Base-by-base conservation (phyloP, 2,113 vertebrate genomes). In the Chloebia gouldiae region DNA sequence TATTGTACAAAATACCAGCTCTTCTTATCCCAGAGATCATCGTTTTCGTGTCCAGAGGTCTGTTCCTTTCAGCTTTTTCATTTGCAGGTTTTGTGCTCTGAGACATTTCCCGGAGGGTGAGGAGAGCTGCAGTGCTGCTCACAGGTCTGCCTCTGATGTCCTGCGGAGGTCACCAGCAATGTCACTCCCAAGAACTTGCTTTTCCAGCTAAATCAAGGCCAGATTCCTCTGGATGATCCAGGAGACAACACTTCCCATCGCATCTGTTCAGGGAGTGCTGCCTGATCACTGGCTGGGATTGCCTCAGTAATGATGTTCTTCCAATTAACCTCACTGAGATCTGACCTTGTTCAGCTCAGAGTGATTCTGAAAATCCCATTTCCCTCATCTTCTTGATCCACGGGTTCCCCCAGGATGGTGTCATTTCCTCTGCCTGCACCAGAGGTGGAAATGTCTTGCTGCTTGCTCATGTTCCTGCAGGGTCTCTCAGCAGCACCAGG, bases 191-290 rank as follows among this genome's bases (percentile, higher is more conserved):
- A 77, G 85, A 61, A 59, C 1, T 0, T 2, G 6, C 25, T 86
- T 61, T 89, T 51, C 35, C 15, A n/a, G 72, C 31, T 84, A 54
- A 78, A 91, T 81, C 69, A 73, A 44, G 60, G 77, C 49, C 79
- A 85, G 39, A 56, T 72, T 90, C 71, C 70, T 44, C 42, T 30
- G 39, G 5, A 93, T 17, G 49, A 83, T 83, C 76, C 71, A 86
- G 45, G n/a, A 90, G 49, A 56, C 15, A 42, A 10, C 0, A 0
- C 12, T 92, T 87, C 70, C 85, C 64, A 0, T 44, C 0, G 0
- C 47, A 50, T 84, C 65, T 14, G 0, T 37, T 49, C 9, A 1
- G 50, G 17, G 3, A 28, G 31, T 0, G 0, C 53, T 77, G 44
- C 56, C 69, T 79, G 66, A 30, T 0, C 42, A 28, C 51, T 27